These are phyloP conservation scores for Myopa tessellatipennis DNA, from an alignment of 2,888 invertebrate species.

Conservation along the genomic window DNA sequence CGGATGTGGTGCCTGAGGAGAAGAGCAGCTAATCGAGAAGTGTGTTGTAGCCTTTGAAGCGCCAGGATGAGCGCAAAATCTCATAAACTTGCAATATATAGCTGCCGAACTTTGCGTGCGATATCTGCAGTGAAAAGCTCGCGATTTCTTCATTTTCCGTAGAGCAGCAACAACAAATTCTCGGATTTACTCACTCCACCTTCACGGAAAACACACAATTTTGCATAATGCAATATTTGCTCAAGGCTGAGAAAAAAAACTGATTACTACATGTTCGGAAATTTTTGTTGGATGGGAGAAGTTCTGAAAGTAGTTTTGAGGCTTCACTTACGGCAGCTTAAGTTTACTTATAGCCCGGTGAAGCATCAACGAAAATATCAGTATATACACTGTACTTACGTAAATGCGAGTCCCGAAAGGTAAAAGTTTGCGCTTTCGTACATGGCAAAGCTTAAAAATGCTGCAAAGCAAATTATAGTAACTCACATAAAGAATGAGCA, in stretches of 20 bases:
- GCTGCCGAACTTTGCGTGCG: neutral
- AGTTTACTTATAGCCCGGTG: neutral
- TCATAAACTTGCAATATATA: constrained; percentile 1
- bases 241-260: constrained; percentile 21
- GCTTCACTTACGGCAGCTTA: constrained; percentile 25
- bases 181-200: too few species aligned
- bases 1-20: neutral
- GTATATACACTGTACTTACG: neutral
- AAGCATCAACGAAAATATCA: constrained; percentile 12
- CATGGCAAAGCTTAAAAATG: neutral
- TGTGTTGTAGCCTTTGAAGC: neutral
- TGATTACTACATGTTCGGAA: constrained; percentile 19
- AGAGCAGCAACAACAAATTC: neutral
- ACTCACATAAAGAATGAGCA: neutral
- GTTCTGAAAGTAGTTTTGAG: constrained; percentile 25
- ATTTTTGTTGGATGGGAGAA: constrained; percentile 11
- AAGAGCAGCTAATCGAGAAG: neutral
- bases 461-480: neutral
- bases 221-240: constrained; percentile 35
- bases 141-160: neutral
- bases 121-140: neutral
- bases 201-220: neutral
- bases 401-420: constrained; percentile 7
- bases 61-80: neutral
- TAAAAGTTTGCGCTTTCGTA: neutral